Evolutionary conservation across 2,113 vertebrate species (phyloP).

Genomic region (Drymodes brunneopygia): DNA sequence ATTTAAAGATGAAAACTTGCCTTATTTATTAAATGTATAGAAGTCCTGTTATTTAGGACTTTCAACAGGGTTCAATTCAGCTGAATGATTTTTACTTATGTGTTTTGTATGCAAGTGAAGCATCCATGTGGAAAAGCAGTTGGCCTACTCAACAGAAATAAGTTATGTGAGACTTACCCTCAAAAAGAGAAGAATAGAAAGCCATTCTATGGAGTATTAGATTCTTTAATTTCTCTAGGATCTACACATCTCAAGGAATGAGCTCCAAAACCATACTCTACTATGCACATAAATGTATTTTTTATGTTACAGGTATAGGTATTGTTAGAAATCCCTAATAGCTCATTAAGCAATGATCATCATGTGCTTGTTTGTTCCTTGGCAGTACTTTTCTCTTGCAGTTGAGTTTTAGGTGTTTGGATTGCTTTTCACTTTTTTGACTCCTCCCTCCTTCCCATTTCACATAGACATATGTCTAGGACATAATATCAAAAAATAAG

Average conservation of each 20-base stretch:
- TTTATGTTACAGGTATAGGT: not conserved
- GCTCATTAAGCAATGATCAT: not conserved
- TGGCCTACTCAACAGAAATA: not conserved
- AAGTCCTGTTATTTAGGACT: not conserved
- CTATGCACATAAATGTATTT: not conserved
- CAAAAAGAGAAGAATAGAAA: not conserved
- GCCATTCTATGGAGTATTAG: not conserved
- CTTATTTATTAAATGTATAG: not conserved
- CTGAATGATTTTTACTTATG: not conserved
- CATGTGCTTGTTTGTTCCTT: not conserved
- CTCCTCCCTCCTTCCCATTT: not conserved
- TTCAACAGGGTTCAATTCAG: not conserved
- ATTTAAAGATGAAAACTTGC: not conserved
- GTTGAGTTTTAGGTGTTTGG: not conserved
- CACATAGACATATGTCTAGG: not conserved
- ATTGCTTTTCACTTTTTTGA: not conserved
- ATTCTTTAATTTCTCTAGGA: not conserved
- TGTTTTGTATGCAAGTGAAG: not conserved
- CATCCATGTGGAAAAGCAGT: not conserved
- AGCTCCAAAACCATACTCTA: not conserved
- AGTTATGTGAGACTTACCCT: not conserved
- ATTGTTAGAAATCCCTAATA: not conserved
- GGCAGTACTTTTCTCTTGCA: not conserved
- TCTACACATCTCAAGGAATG: not conserved
- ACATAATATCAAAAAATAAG: not conserved